Base-by-base conservation (phyloP, 2,113 vertebrate genomes). In the Marcusenius ussheri region DNA sequence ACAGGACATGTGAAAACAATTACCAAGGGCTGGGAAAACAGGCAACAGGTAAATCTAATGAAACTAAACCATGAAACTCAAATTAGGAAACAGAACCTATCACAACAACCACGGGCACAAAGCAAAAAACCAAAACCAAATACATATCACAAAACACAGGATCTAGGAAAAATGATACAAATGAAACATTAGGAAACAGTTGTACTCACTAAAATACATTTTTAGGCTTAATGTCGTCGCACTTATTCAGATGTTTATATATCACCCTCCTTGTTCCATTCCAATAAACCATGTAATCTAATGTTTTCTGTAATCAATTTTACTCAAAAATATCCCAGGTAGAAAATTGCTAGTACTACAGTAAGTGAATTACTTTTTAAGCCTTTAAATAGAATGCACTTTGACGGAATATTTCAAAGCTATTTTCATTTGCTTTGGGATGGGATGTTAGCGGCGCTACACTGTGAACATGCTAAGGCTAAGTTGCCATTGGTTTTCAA, bases 361-460 rank as follows among this genome's bases (percentile, higher is more conserved):
- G n/a, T n/a, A 90, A 90, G 91, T 91, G 56, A 91, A 91, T 90
- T 90, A 74, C 58, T 80, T 90, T 91, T 92, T 86, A 90, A 91
- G 86, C 77, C 89, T 91, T 93, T 89, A 51, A 7, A 88, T 49
- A 90, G 2, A 11, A 91, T 89, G 89, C 51, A 90, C 87, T 31
- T 89, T 90, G 83, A 91, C 74, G 13, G 66, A 11, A 70, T 42
- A 87, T 87, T 84, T 85, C 49, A 91, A 93, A 94, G 92, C 92
- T 91, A 92, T 89, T 91, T 91, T 88, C 90, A 92, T 92, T 92
- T 91, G 93, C 92, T 31, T 31, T 70, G 62, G n/a, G 24, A 70
- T 70, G n/a, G n/a, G 8, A 62, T 62, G 8, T 27, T 62, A 51
- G 13, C 13, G 13, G 3, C 3, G 13, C 13, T 51, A 66, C 24